Conservation (phyloP, 1,140 invertebrate species). For the Eulimnadia texana region DNA sequence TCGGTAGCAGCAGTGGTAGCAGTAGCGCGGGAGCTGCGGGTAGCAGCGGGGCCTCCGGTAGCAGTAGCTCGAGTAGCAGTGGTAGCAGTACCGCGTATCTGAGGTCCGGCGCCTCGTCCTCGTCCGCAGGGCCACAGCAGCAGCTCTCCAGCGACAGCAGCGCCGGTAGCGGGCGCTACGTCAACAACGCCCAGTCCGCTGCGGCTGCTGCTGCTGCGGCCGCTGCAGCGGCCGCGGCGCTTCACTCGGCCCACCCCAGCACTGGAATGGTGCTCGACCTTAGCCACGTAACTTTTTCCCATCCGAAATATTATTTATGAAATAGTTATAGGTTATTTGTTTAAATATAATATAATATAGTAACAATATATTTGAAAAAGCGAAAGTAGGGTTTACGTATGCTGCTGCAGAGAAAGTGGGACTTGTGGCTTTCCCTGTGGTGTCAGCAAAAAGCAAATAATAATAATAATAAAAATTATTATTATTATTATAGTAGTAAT, state of each 20-base stretch:
- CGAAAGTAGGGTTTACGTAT: not conserved
- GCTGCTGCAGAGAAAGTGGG: too few relatives aligned
- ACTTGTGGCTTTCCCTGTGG: not conserved
- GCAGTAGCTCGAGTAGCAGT: not conserved
- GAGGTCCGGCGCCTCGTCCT: not conserved
- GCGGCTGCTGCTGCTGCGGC: slow-evolving; percentile 7
- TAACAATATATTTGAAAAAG: not conserved
- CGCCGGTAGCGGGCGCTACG: not conserved
- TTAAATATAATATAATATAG: not conserved
- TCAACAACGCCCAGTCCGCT: slow-evolving; percentile 2
- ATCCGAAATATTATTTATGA: not conserved
- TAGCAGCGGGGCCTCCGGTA: not conserved
- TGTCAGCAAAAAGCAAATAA: not conserved
- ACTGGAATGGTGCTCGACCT: slow-evolving; percentile 11
- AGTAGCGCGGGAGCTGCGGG: slow-evolving; percentile 3
- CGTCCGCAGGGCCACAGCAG: not conserved
- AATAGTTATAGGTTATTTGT: not conserved
- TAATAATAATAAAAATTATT: too few relatives aligned
- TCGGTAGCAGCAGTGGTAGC: slow-evolving; percentile 1
- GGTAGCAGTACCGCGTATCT: not conserved
- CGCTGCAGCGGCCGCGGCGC: not conserved
- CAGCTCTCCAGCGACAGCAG: not conserved
- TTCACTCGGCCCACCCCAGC: slow-evolving; percentile 1
- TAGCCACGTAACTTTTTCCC: slow-evolving; percentile 3
- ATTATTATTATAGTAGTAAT: too few relatives aligned